Evolutionary conservation across 2,797 vertebrate species (phyloP).

Genomic region (Neoniphon sammara): DNA sequence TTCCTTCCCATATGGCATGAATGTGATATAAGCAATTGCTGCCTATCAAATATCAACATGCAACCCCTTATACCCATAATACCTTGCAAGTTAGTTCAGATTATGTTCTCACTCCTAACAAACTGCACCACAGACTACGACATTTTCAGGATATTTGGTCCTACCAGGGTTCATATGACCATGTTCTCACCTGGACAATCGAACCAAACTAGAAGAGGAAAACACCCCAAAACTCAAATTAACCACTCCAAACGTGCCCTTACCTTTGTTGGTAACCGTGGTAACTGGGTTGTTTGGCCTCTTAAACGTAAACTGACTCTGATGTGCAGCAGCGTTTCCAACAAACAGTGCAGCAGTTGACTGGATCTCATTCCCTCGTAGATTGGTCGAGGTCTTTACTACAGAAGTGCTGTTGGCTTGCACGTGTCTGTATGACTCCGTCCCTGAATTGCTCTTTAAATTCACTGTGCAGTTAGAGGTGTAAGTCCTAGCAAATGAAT

Average conservation of each 20-base stretch:
- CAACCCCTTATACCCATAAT: no score
- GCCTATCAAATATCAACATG: no score
- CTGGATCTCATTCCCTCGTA: slow-evolving; percentile 29
- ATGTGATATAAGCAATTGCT: no score
- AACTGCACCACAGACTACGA: no score
- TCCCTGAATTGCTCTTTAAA: slow-evolving; percentile 15
- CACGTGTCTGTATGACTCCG: slow-evolving; percentile 70
- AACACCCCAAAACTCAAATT: no score
- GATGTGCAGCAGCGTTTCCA: neutral
- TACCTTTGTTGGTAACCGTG: slow-evolving; percentile 56
- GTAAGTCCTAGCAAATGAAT: neutral
- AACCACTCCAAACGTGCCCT: neutral
- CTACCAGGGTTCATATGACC: no score
- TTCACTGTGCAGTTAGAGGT: slow-evolving; percentile 10
- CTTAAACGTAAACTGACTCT: slow-evolving; percentile 65
- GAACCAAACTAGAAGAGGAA: no score
- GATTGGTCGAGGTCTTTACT: slow-evolving; percentile 32
- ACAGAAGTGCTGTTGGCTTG: slow-evolving; percentile 61
- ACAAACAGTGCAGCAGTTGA: neutral
- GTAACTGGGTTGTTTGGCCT: slow-evolving; percentile 39
- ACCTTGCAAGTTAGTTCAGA: no score
- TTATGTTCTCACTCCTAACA: no score
- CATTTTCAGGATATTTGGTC: no score
- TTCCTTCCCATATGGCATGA: no score
- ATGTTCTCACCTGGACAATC: no score